Conservation (phyloP, 2,888 invertebrate genomes). For the Meta bourneti region DNA sequence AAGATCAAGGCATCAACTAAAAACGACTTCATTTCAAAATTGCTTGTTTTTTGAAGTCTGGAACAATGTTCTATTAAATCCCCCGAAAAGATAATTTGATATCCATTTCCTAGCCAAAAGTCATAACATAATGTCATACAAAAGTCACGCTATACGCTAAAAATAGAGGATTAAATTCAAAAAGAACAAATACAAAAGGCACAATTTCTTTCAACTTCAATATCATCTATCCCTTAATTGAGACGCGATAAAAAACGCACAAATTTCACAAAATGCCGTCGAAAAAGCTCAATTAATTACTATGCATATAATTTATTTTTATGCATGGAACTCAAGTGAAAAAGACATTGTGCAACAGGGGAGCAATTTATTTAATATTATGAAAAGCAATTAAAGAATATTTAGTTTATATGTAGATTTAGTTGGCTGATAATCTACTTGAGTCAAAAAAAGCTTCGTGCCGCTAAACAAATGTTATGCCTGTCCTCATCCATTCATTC, state of each 20-base stretch:
- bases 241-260: not conserved
- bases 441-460: not conserved
- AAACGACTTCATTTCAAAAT: too few species aligned
- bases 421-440: not conserved
- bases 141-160: too few species aligned
- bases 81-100: too few species aligned
- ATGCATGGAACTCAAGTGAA: not conserved
- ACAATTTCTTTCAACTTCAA: not conserved
- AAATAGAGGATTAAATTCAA: not conserved
- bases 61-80: too few species aligned
- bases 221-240: not conserved
- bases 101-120: too few species aligned
- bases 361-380: slow-evolving; percentile 24
- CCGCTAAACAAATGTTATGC: not conserved
- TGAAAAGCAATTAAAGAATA: slow-evolving; percentile 15
- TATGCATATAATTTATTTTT: not conserved
- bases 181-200: not conserved
- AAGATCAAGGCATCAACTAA: too few species aligned
- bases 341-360: not conserved
- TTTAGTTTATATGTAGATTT: not conserved
- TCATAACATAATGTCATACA: too few species aligned
- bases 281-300: not conserved
- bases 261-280: not conserved
- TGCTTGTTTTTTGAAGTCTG: too few species aligned
- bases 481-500: not conserved